Base-by-base conservation (phyloP, 2,888 invertebrate genomes). In the Pristionchus japonicus region DNA sequence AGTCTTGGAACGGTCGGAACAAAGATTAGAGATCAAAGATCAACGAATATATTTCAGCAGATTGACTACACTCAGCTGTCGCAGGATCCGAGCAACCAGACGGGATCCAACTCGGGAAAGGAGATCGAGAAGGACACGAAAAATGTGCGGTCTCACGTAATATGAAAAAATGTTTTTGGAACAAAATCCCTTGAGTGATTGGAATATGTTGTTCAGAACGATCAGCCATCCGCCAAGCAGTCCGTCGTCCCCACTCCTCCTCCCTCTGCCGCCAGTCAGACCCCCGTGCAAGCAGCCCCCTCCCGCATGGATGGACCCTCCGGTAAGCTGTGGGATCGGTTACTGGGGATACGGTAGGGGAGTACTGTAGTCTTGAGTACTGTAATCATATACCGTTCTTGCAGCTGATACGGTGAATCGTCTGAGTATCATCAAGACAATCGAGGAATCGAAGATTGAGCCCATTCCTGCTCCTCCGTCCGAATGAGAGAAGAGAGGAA, bases 401-500 rank as follows among this genome's bases (percentile, higher is more conserved):
- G 37, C 40, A 77, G 43, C 43, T 7, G 23, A 77, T 34, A 77
- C 43, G 27, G 27, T 43, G n/a, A 77, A 40, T 23, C 43, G 43
- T 77, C 43, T 77, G 77, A 77, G 77, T n/a, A 23, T 43, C 15
- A 43, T 77, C n/a, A 77, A 77, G n/a, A 77, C 77, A 40, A 37
- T 37, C 70, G 3, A 27, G 2, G 64, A 70, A 7, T 37, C 37
- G 70, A 40, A 70, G 20, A 40, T 37, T 40, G 40, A 37, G 37
- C 70, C 70, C 37, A 40, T 70, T 13, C 77, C 77, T 9, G 77
- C 77, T n/a, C 23, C 43, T 40, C 40, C 43, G 43, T 43, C 77
- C 43, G 27, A 40, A 34, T 77, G 77, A 77, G 77, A 77, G 20
- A 70, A 77, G 77, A 43, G 34, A 70, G 37, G 70, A 13, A 64